Conservation (phyloP, 2,113 vertebrate species). For the Thunnus thynnus region DNA sequence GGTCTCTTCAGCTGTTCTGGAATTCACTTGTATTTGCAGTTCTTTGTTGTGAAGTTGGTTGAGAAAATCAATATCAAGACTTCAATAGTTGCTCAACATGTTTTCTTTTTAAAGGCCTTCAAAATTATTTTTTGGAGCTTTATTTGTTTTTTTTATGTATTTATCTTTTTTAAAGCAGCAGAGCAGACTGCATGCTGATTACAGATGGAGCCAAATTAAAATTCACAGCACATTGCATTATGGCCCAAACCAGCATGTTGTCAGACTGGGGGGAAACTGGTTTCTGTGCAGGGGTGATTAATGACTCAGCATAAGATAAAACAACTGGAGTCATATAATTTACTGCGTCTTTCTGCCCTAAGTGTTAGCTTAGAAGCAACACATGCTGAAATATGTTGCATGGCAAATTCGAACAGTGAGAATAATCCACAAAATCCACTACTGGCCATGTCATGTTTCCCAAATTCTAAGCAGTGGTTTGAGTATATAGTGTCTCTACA, state of each 20-base stretch:
- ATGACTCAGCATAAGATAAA: constrained; percentile 51
- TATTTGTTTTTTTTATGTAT: constrained; percentile 35
- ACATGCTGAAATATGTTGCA: constrained; percentile 1
- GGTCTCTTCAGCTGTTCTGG: not conserved
- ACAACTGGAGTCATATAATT: constrained; percentile 41
- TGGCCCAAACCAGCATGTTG: constrained; percentile 27
- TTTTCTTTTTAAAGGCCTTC: constrained; percentile 17
- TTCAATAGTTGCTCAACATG: constrained; percentile 23
- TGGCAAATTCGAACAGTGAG: not conserved
- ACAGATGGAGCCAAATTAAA: constrained; percentile 53
- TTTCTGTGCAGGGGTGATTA: constrained; percentile 28
- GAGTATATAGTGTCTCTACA: too few relatives aligned
- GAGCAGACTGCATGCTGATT: constrained; percentile 47
- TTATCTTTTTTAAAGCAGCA: constrained; percentile 33
- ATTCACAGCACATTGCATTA: constrained; percentile 51
- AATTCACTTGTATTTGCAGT: not conserved
- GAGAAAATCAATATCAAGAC: constrained; percentile 28
- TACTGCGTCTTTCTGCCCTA: constrained; percentile 27
- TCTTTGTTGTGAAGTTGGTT: constrained; percentile 4
- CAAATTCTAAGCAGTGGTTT: not conserved
- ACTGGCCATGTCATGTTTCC: not conserved
- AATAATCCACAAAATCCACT: not conserved
- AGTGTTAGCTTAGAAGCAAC: constrained; percentile 19
- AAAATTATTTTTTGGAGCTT: not conserved
- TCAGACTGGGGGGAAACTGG: constrained; percentile 31